Conservation (phyloP, 1,140 invertebrate genomes). For the Wasmannia auropunctata region DNA sequence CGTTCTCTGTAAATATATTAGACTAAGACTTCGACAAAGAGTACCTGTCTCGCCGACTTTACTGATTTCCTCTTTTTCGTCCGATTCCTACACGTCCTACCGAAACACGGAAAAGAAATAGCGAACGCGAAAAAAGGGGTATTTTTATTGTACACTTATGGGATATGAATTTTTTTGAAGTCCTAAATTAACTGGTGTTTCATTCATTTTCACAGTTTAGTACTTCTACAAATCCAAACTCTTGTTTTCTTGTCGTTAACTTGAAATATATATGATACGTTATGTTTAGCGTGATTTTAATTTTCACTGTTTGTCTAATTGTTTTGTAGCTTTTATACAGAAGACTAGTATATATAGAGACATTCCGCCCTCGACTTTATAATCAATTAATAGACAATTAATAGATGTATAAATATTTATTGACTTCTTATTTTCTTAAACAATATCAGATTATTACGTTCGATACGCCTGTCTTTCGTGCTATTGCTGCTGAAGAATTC, state of each 20-base stretch:
- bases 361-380: not conserved
- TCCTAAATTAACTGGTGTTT: not conserved
- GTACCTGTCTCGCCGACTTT: conserved; percentile 56
- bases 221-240: not conserved
- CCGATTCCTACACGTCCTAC: not conserved
- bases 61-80: not conserved
- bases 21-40: conserved; percentile 73
- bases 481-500: not conserved
- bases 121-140: not conserved
- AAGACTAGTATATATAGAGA: not conserved
- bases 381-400: not conserved
- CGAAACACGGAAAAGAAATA: not conserved
- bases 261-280: not conserved
- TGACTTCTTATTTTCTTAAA: conserved; percentile 71
- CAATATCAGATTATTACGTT: conserved; percentile 60
- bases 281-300: not conserved
- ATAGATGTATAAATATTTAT: conserved; percentile 35
- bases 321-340: not conserved
- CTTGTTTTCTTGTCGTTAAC: not conserved
- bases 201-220: no score
- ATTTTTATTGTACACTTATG: not conserved
- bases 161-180: not conserved
- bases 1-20: conserved; percentile 80
- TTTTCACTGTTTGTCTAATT: not conserved
- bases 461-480: conserved; percentile 12